Conservation (phyloP, 1,140 invertebrate genomes). For the Homalodisca vitripennis region DNA sequence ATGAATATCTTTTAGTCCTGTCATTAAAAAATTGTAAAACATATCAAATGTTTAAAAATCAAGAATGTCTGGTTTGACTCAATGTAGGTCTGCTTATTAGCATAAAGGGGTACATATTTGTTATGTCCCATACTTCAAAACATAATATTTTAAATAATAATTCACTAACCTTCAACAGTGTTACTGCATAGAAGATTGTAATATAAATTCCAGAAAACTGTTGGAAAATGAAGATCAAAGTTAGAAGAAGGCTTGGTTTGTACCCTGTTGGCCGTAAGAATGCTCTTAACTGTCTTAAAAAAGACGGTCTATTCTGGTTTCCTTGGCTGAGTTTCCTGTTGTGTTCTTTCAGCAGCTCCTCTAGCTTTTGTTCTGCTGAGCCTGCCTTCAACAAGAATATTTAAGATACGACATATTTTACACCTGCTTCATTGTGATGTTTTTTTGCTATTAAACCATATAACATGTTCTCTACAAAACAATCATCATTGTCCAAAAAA, state of each 20-base stretch:
- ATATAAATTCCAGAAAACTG: slow-evolving; percentile 65
- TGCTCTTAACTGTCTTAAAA: slow-evolving; percentile 28
- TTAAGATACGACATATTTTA: too few relatives aligned
- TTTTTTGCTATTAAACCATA: too few relatives aligned
- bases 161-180: slow-evolving; percentile 54
- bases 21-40: neutral
- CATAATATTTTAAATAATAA: neutral
- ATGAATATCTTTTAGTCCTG: neutral
- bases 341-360: slow-evolving; percentile 48
- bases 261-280: slow-evolving; percentile 38
- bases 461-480: too few relatives aligned
- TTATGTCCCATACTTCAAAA: neutral
- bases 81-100: too few relatives aligned
- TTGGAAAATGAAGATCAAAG: slow-evolving; percentile 59
- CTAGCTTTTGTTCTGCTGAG: slow-evolving; percentile 46
- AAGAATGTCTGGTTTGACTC: too few relatives aligned
- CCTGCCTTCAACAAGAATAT: too few relatives aligned
- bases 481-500: too few relatives aligned
- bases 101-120: too few relatives aligned
- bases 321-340: slow-evolving; percentile 16
- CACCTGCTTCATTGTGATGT: too few relatives aligned
- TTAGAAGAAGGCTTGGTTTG: slow-evolving; percentile 52
- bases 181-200: slow-evolving; percentile 68
- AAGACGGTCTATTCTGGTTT: neutral
- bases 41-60: neutral